Conservation (phyloP, 1,140 invertebrate species). For the Diorhabda carinulata region DNA sequence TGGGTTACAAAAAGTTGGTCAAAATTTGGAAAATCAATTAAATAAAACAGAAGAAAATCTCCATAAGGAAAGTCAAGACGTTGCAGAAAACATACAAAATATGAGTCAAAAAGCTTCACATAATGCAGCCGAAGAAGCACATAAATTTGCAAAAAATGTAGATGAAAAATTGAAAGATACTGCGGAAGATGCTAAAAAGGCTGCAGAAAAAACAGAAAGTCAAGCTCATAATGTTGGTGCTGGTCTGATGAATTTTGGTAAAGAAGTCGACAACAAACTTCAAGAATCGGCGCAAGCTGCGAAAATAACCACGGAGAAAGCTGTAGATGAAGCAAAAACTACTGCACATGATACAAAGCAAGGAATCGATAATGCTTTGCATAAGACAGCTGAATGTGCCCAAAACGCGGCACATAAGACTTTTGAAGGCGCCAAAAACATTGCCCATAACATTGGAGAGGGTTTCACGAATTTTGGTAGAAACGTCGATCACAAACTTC, state of each 20-base stretch:
- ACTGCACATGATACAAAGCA: constrained; percentile 4
- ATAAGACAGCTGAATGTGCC: constrained; percentile 19
- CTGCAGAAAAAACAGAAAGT: constrained; percentile 10
- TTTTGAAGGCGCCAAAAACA: constrained; percentile 17
- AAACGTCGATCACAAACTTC: not conserved
- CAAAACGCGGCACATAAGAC: constrained; percentile 5
- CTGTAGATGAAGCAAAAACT: constrained; percentile 15
- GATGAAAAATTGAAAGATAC: constrained; percentile 25
- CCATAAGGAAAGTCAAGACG: not conserved
- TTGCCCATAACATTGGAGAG: constrained; percentile 19
- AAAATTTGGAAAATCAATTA: not conserved
- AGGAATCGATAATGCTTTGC: constrained; percentile 18
- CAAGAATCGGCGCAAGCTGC: constrained; percentile 22
- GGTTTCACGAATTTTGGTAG: not conserved
- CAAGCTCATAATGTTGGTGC: not conserved
- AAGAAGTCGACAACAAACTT: constrained; percentile 23
- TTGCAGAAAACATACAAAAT: constrained; percentile 17
- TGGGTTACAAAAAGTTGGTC: too few relatives aligned
- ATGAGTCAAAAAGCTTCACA: not conserved
- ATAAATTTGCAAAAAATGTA: constrained; percentile 20
- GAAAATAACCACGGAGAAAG: constrained; percentile 14
- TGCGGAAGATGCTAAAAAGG: constrained; percentile 13
- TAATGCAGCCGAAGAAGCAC: constrained; percentile 15
- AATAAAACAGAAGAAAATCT: not conserved
- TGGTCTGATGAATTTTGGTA: constrained; percentile 13